Evolutionary conservation across 2,888 invertebrate species (phyloP).

Genomic region (Cabera pusaria): DNA sequence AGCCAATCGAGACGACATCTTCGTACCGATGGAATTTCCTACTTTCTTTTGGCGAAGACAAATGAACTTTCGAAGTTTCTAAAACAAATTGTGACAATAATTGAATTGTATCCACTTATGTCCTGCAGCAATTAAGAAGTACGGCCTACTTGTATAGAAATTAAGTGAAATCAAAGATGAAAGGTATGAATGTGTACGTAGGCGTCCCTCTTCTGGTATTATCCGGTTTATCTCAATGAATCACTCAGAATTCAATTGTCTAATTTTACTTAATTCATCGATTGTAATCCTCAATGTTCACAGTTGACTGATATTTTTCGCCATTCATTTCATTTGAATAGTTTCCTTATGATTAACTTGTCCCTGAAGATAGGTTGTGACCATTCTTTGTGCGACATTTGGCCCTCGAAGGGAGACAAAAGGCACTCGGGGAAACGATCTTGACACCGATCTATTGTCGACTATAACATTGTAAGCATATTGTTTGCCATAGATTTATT

Average conservation of each 20-base stretch:
- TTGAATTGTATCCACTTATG: too few relatives aligned
- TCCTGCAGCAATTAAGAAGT: too few relatives aligned
- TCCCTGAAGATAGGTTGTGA: slow-evolving; percentile 35
- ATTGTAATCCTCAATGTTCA: slow-evolving; percentile 6
- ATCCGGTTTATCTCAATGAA: slow-evolving; percentile 17
- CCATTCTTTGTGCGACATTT: slow-evolving; percentile 43
- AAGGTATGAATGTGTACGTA: slow-evolving; percentile 3
- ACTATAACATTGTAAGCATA: slow-evolving; percentile 44
- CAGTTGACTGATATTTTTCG: slow-evolving; percentile 17
- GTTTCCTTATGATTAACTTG: slow-evolving; percentile 36
- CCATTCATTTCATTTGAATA: slow-evolving; percentile 30
- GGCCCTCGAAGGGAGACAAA: slow-evolving; percentile 60
- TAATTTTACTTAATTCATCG: slow-evolving; percentile 16
- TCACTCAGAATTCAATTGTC: slow-evolving; percentile 12
- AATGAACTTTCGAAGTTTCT: slow-evolving; percentile 3
- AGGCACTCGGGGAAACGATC: slow-evolving; percentile 48
- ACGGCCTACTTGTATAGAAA: slow-evolving; percentile 4
- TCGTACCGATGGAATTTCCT: slow-evolving; percentile 4
- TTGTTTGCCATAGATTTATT: slow-evolving; percentile 54
- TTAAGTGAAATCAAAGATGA: slow-evolving; percentile 11
- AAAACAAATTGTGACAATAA: slow-evolving; percentile 6
- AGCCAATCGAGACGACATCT: too few relatives aligned
- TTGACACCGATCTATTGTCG: slow-evolving; percentile 68
- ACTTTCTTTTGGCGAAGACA: slow-evolving; percentile 8
- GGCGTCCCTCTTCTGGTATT: slow-evolving; percentile 12